Evolutionary conservation across 2,888 invertebrate genomes (phyloP).

Genomic region (Pseudococcus viburni): DNA sequence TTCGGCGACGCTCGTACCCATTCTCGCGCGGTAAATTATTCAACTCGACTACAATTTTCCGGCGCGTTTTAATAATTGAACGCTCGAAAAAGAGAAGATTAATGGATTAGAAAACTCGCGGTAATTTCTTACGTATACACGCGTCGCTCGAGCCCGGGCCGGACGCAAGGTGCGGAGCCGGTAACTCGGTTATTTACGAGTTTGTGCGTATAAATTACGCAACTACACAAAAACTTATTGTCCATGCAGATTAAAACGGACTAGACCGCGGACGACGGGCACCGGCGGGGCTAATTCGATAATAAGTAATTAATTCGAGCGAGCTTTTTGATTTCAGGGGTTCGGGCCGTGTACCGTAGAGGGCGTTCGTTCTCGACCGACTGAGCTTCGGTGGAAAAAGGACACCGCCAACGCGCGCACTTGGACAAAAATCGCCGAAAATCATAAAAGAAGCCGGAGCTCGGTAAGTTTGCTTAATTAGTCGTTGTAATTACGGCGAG

Average conservation of each 20-base stretch:
- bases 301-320: conserved; percentile 39
- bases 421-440: conserved; percentile 6
- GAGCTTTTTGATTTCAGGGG: neutral
- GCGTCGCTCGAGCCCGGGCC: neutral
- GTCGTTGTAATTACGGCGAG: conserved; percentile 12
- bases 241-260: conserved; percentile 24
- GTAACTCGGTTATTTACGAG: conserved; percentile 17
- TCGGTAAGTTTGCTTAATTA: conserved; percentile 27
- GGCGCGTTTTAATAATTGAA: conserved; percentile 35
- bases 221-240: conserved; percentile 30
- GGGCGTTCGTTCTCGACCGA: neutral
- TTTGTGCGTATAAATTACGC: conserved; percentile 27
- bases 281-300: neutral
- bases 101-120: conserved; percentile 43
- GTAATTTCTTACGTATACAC: conserved; percentile 23
- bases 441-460: conserved; percentile 27
- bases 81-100: conserved; percentile 41
- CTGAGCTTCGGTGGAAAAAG: neutral
- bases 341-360: neutral
- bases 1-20: neutral
- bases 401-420: neutral
- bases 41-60: conserved; percentile 8
- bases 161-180: neutral
- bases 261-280: neutral
- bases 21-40: conserved; percentile 13